phyloP scores from a whole-genome alignment of 2,797 vertebrate species.

The Manis crassicaudata region DNA sequence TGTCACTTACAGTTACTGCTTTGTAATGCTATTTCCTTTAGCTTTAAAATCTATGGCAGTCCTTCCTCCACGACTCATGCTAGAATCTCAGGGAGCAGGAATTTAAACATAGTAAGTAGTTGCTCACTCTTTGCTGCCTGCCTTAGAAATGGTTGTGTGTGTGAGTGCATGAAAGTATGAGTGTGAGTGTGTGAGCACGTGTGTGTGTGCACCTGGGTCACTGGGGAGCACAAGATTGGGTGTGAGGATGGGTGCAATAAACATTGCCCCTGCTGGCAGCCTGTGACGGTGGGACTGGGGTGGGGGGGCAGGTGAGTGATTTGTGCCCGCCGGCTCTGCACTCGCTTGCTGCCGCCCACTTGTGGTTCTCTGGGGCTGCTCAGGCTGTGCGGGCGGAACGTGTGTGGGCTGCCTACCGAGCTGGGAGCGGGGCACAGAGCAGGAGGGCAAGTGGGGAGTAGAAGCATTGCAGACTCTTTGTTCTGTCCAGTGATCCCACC shows the following conservation, averaged over 20 bases:
- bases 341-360: background rate
- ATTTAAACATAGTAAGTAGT: background rate
- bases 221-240: too few species aligned
- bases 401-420: background rate
- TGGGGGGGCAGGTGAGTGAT: background rate
- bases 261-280: background rate
- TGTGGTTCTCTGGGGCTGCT: fast-evolving
- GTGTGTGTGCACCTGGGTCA: background rate
- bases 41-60: background rate
- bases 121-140: background rate
- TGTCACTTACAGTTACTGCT: background rate
- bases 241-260: background rate
- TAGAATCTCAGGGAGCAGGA: background rate
- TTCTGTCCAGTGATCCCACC: background rate
- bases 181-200: background rate
- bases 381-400: fast-evolving
- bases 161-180: background rate
- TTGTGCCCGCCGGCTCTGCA: background rate
- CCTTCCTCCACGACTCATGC: background rate
- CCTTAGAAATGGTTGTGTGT: background rate
- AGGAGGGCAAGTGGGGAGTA: fast-evolving
- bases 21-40: background rate
- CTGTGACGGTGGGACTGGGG: background rate
- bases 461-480: background rate
- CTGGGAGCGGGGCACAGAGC: background rate